Evolutionary conservation across 1,140 invertebrate species (phyloP), one percentile per base, ranked within the genome.

Genomic region (Sycobia sp.): DNA sequence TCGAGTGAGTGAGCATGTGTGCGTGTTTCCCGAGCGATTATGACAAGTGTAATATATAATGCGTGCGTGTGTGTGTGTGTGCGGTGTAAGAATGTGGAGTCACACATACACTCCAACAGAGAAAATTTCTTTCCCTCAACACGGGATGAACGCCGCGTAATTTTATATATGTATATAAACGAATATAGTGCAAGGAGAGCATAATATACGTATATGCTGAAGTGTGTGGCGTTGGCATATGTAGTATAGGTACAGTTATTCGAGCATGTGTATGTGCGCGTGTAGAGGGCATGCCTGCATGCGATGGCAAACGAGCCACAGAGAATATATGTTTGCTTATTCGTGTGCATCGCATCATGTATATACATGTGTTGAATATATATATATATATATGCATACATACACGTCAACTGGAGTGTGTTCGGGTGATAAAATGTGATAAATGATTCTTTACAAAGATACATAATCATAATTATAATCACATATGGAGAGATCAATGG

Each of bases 271-370:
- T 32, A 49, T 8, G 27, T 56, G 13, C 4, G 0, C 20, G 13
- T 13, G 27, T 16, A 36, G 53, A 36, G 47, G 44, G 34, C 22
- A 36, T 27, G 41, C 41, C 51, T 50, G 56, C 38, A 25, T 27
- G 46, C 36, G 39, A 23, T 51, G 32, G 13, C 41, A 4, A n/a
- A 43, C 16, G 14, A n/a, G 14, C 7, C 4, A 14, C n/a, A n/a
- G n/a, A n/a, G n/a, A n/a, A n/a, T n/a, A n/a, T n/a, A n/a, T n/a
- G n/a, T n/a, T n/a, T n/a, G 14, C 38, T 4, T 5, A 14, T n/a
- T 4, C 38, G 7, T 14, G 14, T 14, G 4, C 14, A 39, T n/a
- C 38, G 4, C 14, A 4, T 14, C 11, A 10, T 4, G 14, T n/a
- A 9, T 39, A 39, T n/a, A 8, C 38, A 39, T n/a, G n/a, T n/a